Percentiles rank a stretch among this genome's conserved stretches.
Conservation (phyloP, 2,888 invertebrate genomes). For the Helleia helle region DNA sequence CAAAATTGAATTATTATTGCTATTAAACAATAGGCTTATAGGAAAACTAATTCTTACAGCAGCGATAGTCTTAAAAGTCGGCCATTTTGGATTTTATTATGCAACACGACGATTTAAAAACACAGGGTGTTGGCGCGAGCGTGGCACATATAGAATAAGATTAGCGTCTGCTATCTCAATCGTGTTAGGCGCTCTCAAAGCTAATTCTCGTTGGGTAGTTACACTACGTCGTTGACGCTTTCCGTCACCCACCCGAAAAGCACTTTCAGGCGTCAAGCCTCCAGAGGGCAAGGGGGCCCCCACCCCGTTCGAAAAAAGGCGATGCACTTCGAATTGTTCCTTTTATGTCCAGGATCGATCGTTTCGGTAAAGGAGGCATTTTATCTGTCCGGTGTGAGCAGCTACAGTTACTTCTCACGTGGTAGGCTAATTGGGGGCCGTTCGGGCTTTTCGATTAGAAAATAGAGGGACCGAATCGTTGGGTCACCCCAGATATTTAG, state of each 20-base stretch:
- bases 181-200: constrained; percentile 31
- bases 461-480: constrained; percentile 23
- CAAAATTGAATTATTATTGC: too few species aligned
- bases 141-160: constrained; percentile 20
- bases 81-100: too few species aligned
- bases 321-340: constrained; percentile 70
- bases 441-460: constrained; percentile 38
- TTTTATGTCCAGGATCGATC: constrained; percentile 72
- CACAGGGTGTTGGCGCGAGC: background rate
- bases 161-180: constrained; percentile 24
- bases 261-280: constrained; percentile 61
- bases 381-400: constrained; percentile 49
- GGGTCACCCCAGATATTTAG: constrained; percentile 10
- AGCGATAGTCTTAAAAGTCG: too few species aligned
- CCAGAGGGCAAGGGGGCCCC: constrained; percentile 30
- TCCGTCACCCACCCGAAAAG: constrained; percentile 55
- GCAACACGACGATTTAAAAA: too few species aligned
- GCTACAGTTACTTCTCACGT: constrained; percentile 56
- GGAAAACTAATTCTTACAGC: too few species aligned
- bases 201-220: constrained; percentile 39
- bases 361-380: constrained; percentile 67
- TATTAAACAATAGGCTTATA: too few species aligned
- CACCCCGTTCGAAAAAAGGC: constrained; percentile 65
- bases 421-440: constrained; percentile 53
- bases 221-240: constrained; percentile 39